These are phyloP conservation scores for Datnioides undecimradiatus DNA, from an alignment of 2,113 vertebrate genomes.

Conservation along the genomic window DNA sequence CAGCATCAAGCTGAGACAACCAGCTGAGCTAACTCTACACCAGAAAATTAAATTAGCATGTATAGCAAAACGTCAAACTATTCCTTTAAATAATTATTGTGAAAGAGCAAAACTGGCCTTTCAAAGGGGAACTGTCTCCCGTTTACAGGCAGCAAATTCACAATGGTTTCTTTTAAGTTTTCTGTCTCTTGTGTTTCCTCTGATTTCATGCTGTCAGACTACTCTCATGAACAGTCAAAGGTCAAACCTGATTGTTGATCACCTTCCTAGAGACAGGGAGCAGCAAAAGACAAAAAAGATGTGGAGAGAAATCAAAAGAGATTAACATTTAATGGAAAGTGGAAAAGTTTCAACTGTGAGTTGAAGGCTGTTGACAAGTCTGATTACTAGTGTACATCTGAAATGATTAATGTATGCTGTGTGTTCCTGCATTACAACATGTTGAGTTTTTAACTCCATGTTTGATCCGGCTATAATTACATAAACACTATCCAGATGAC, in stretches of 20 bases:
- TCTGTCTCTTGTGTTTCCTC: background rate
- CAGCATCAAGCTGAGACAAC: background rate
- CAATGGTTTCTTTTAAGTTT: background rate
- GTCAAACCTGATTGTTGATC: slow-evolving; percentile 27
- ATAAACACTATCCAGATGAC: slow-evolving; percentile 48
- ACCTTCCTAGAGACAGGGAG: slow-evolving; percentile 9
- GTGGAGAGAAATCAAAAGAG: slow-evolving; percentile 10
- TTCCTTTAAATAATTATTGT: slow-evolving; percentile 10
- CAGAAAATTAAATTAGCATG: background rate
- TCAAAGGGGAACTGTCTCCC: background rate
- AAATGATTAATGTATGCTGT: slow-evolving; percentile 41
- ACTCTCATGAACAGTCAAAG: slow-evolving; percentile 20
- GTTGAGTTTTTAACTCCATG: slow-evolving; percentile 30
- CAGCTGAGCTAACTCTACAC: background rate
- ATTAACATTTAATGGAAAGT: slow-evolving; percentile 41
- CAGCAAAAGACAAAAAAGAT: slow-evolving; percentile 19
- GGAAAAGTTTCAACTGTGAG: slow-evolving; percentile 36
- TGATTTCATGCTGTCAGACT: background rate
- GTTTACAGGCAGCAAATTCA: background rate
- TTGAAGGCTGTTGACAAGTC: slow-evolving; percentile 46
- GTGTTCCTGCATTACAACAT: slow-evolving; percentile 30
- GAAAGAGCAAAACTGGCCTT: slow-evolving; percentile 10
- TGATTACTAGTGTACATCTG: slow-evolving; percentile 36
- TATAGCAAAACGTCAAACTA: background rate
- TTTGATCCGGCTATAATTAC: slow-evolving; percentile 35